Base-by-base conservation (phyloP, 2,888 invertebrate species). In the Eueremaeus valkanovi region DNA sequence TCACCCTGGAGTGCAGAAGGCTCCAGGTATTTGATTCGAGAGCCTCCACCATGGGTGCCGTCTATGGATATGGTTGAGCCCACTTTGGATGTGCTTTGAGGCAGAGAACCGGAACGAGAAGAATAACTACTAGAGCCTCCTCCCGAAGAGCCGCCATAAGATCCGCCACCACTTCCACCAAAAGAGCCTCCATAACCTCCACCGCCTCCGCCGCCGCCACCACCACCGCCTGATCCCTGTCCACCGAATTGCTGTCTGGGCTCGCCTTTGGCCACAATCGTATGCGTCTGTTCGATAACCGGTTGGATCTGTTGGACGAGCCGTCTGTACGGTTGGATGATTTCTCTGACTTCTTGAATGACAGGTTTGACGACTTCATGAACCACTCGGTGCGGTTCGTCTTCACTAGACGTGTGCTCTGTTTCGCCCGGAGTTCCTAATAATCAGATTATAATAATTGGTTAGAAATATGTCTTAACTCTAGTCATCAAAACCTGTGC, bases 181-280 rank as follows among this genome's bases (percentile, higher is more conserved):
- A n/a, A n/a, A n/a, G n/a, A n/a, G n/a, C n/a, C n/a, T n/a, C n/a
- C n/a, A n/a, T n/a, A n/a, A n/a, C n/a, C n/a, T n/a, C 29, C n/a
- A 11, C 58, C 58, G 16, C 9, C 31, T 29, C 24, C 27, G 24
- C 1, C 24, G 51, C 51, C 51, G 58, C 58, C 18, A 61, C 2
- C 8, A 11, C 33, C 16, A 9, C 31, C 5, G 1, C 55, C 31
- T 31, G 29, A 61, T 13, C 31, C 3, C 18, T n/a, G 31, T 11
- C 55, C 21, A 2, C 55, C 55, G 21, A 5, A 21, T n/a, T 21
- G 27, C 2, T 33, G 74, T 51, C 75, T 33, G n/a, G 75, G 75
- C 36, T 75, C 75, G 21, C 75, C 75, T 61, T 75, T 75, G n/a
- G 75, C 75, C 9, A 75, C 68, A 49, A 75, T 55, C 2, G 75